Percentiles rank a stretch among this genome's conserved stretches.
These are phyloP conservation scores for Carposina sasakii DNA, from an alignment of 1,140 invertebrate genomes.

Conservation along the genomic window DNA sequence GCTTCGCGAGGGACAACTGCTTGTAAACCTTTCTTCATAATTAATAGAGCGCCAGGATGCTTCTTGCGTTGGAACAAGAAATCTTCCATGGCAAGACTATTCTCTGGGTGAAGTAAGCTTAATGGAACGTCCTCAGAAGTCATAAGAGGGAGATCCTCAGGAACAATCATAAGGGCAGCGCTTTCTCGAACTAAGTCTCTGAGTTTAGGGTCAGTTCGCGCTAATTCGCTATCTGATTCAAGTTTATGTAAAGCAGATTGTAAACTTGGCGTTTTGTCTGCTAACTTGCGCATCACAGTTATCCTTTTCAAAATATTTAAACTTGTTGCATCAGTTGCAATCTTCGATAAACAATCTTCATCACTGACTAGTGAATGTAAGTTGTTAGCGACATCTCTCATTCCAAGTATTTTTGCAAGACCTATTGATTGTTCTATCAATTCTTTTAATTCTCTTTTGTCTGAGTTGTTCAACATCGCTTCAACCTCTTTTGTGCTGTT, in stretches of 20 bases:
- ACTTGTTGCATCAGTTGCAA: conserved; percentile 76
- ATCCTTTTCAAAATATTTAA: conserved; percentile 81
- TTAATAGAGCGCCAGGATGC: conserved; percentile 77
- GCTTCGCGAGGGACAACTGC: conserved; percentile 84
- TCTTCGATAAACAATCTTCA: conserved; percentile 72
- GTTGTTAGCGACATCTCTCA: conserved; percentile 76
- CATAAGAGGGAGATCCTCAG: conserved; percentile 75
- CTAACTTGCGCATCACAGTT: conserved; percentile 81
- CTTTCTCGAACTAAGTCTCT: conserved; percentile 81
- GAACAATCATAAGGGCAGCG: conserved; percentile 79
- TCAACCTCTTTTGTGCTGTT: conserved; percentile 73
- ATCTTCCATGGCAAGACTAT: conserved; percentile 83
- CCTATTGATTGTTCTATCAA: conserved; percentile 79
- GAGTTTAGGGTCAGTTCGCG: conserved; percentile 78
- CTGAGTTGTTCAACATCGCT: conserved; percentile 70
- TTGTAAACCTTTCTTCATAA: conserved; percentile 83
- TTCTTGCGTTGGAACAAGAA: conserved; percentile 77
- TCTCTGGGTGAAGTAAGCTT: conserved; percentile 77
- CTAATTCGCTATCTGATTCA: conserved; percentile 77
- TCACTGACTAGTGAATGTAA: conserved; percentile 76
- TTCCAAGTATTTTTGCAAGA: conserved; percentile 79
- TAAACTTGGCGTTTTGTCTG: conserved; percentile 77
- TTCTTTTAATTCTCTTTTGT: conserved; percentile 67
- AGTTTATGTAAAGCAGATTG: conserved; percentile 75
- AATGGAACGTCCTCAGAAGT: conserved; percentile 80